Conservation (phyloP, 2,888 invertebrate species). For the Drosophila meridionalis region DNA sequence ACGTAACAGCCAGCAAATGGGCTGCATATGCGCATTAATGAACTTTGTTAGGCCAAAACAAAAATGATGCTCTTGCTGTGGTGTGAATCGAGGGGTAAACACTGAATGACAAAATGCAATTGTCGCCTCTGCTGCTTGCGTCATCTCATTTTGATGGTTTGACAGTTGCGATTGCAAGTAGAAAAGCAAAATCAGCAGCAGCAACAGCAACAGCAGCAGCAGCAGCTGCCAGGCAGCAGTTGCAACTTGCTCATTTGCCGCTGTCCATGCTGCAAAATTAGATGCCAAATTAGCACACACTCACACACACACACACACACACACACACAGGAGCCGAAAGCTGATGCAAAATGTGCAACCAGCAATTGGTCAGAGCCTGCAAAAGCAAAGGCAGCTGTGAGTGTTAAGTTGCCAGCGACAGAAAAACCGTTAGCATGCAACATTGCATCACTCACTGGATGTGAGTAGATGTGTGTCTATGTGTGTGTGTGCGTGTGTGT, state of each 20-base stretch:
- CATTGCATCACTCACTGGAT: slow-evolving; percentile 38
- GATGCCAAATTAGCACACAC: slow-evolving; percentile 74
- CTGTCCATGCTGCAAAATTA: slow-evolving; percentile 70
- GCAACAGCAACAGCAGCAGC: slow-evolving; percentile 19
- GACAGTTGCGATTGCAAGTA: slow-evolving; percentile 58
- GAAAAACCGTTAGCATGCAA: slow-evolving; percentile 52
- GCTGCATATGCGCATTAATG: slow-evolving; percentile 49
- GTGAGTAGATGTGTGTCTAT: slow-evolving; percentile 3
- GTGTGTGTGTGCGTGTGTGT: slow-evolving; percentile 20
- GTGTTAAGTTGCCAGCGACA: slow-evolving; percentile 70
- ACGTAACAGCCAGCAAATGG: slow-evolving; percentile 15
- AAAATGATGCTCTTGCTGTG: slow-evolving; percentile 26
- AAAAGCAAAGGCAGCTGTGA: slow-evolving; percentile 30
- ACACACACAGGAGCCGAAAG: slow-evolving; percentile 37
- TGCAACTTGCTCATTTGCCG: slow-evolving; percentile 58
- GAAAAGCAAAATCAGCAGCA: slow-evolving; percentile 61
- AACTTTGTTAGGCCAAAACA: slow-evolving; percentile 43
- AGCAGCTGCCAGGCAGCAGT: background rate
- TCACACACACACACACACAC: background rate
- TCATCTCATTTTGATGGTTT: slow-evolving; percentile 73
- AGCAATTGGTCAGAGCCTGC: slow-evolving; percentile 17
- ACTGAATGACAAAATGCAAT: slow-evolving; percentile 55
- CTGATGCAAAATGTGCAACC: slow-evolving; percentile 44
- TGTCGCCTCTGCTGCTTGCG: slow-evolving; percentile 54
- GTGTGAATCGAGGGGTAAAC: background rate